Evolutionary conservation across 2,888 invertebrate genomes (phyloP), one percentile per base, ranked within the genome.

Genomic region (Clunio marinus): DNA sequence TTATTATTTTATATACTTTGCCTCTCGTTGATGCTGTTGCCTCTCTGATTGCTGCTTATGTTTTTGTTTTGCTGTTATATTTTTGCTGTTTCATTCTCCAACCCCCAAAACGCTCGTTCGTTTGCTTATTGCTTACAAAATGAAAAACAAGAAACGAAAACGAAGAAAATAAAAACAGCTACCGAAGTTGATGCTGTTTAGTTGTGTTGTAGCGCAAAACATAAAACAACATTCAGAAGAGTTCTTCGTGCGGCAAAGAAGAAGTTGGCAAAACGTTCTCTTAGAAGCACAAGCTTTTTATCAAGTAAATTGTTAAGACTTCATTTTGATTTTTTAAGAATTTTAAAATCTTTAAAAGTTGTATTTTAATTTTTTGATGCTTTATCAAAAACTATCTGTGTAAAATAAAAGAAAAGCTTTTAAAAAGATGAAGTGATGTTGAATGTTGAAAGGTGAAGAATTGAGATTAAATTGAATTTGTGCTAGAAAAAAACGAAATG

Each of bases 171-270:
- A 51, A 51, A 17, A 51, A 51, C 51, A 51, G 51, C 51, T 3
- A 51, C 41, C 41, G 41, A 22, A 51, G 51, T 51, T 41, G 41
- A 41, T 41, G 41, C 15, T 58, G 25, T 62, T 62, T 65, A 65
- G 63, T 65, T 65, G 63, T 65, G 63, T 65, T 65, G 46, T 65
- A 46, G 63, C 51, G 22, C 25, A 65, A 45, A 65, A 65, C 63
- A 65, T 45, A 35, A 65, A 65, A 65, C 63, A 65, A 65, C 63
- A 65, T 65, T 46, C 28, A 27, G 58, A 27, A 27, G 28, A 58
- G 58, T 2, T 63, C 22, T 46, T 7, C 37, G 62, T 20, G 58
- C 7, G 58, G 51, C 2, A n/a, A 51, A 51, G 51, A 51, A 51
- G 51, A 51, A 51, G 51, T 51, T 51, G 51, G 3, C 3, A 15